Conservation (phyloP, 1,140 invertebrate species). For the Semibalanus balanoides region DNA sequence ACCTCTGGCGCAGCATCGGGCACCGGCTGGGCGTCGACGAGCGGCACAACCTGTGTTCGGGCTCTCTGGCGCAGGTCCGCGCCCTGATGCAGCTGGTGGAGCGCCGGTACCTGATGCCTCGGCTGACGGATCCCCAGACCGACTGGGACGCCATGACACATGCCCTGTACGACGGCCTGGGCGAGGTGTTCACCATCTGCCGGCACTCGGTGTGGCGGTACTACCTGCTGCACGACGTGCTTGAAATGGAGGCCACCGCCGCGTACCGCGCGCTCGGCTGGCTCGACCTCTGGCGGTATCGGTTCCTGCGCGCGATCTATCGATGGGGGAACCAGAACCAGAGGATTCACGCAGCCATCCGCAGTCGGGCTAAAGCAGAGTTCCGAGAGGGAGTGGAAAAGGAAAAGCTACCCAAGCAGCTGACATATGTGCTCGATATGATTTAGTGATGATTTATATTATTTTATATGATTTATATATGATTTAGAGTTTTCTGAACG, state of each 20-base stretch:
- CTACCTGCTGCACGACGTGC: neutral
- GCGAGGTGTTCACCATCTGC: neutral
- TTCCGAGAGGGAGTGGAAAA: neutral
- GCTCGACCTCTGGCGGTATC: neutral
- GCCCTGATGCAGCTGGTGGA: conserved; percentile 30
- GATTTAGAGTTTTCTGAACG: too few species aligned
- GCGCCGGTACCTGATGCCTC: conserved; percentile 28
- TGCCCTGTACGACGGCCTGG: neutral
- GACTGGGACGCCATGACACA: neutral
- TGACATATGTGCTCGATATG: neutral
- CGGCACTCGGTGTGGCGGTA: neutral
- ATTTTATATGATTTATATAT: too few species aligned
- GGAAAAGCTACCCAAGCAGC: neutral
- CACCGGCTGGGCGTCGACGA: conserved; percentile 66
- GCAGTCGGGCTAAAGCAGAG: neutral
- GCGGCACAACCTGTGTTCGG: conserved; percentile 43
- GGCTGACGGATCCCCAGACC: conserved; percentile 18
- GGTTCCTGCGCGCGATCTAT: neutral
- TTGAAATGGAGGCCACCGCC: neutral
- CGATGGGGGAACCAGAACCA: neutral
- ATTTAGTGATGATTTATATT: too few species aligned
- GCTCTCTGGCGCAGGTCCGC: conserved; percentile 30
- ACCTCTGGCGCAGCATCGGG: conserved; percentile 71
- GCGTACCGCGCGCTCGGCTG: neutral
- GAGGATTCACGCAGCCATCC: neutral